Percentiles rank a stretch among this genome's conserved stretches.
Evolutionary conservation across 2,888 invertebrate species (phyloP).

Genomic region (Tachina fera): DNA sequence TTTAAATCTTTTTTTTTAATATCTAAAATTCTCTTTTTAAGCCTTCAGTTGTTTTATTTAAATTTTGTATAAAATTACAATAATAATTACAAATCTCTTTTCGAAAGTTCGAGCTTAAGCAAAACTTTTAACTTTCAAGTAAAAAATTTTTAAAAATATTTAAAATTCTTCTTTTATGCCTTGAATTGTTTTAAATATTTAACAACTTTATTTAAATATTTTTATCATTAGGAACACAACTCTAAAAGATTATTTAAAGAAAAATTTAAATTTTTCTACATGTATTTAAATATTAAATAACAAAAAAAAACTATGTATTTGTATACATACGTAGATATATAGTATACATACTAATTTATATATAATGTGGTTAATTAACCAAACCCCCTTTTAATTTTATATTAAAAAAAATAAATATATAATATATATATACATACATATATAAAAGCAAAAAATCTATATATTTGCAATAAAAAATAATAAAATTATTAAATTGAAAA

Average conservation of each 20-base stretch:
- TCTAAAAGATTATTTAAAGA: constrained; percentile 26
- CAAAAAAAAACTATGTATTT: constrained; percentile 63
- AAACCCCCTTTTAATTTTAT: constrained; percentile 58
- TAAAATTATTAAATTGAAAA: constrained; percentile 52
- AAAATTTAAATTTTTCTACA: constrained; percentile 62
- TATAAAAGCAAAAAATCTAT: constrained; percentile 61
- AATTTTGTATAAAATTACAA: no score
- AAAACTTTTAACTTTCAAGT: neutral
- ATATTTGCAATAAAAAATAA: constrained; percentile 70
- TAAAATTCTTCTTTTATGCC: neutral
- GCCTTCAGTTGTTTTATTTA: no score
- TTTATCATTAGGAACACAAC: constrained; percentile 8
- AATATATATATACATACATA: constrained; percentile 8
- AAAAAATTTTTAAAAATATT: neutral
- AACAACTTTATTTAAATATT: neutral
- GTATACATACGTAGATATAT: constrained; percentile 64
- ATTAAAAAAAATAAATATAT: constrained; percentile 1
- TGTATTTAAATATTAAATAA: constrained; percentile 60
- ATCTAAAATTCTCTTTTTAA: no score
- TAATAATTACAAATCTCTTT: no score
- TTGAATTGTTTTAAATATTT: constrained; percentile 11
- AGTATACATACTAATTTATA: constrained; percentile 68
- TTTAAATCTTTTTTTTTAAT: no score
- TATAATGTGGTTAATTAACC: constrained; percentile 51
- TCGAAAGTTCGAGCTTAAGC: no score